Base-by-base conservation (phyloP, 35 echinoderm and acorn worm genomes). In the Strongylocentrotus purpuratus region DNA sequence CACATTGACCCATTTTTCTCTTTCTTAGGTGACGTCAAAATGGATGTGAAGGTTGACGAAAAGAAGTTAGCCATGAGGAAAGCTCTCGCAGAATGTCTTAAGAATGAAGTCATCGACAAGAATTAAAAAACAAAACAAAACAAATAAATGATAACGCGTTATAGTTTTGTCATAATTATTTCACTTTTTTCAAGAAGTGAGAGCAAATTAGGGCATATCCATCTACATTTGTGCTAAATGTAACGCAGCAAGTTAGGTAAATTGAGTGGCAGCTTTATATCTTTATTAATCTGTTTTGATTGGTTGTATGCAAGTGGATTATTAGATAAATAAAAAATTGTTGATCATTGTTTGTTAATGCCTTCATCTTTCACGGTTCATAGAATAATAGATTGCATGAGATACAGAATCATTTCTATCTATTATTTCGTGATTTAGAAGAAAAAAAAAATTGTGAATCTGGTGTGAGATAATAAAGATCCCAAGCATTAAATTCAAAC, bases 71-170 rank as follows among this genome's bases (percentile, higher is more conserved):
- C 95, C 11, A 99, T 97, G 98, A 97, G 98, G 31, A 94, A 92
- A 85, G 98, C 98, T 14, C 91, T 99, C 7, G 98, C 98, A 2
- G 94, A 95, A 45, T 59, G 98, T 48, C 94, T 99, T 33, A 99
- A 99, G 94, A 95, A 97, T 46, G 98, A 99, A 90, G 98, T 99
- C 46, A 97, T 99, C 31, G 94, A 99, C 47, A 97, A 97, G 46
- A 96, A 96, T 32, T 98, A 45, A 97, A 45, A n/a, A 32, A 9
- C 46, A 6, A 33, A 95, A 20, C 32, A 95, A 11, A 55, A 55
- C 35, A 41, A 41, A 78, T 59, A 14, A 55, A 25, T 25, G 25
- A 78, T n/a, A 14, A 78, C 65, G n/a, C 25, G n/a, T 78, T 0
- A 78, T 22, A 78, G 22, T 7, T 78, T n/a, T 78, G 20, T n/a